Base-by-base conservation (phyloP, 2,888 invertebrate genomes). In the Stegana nigrithorax region DNA sequence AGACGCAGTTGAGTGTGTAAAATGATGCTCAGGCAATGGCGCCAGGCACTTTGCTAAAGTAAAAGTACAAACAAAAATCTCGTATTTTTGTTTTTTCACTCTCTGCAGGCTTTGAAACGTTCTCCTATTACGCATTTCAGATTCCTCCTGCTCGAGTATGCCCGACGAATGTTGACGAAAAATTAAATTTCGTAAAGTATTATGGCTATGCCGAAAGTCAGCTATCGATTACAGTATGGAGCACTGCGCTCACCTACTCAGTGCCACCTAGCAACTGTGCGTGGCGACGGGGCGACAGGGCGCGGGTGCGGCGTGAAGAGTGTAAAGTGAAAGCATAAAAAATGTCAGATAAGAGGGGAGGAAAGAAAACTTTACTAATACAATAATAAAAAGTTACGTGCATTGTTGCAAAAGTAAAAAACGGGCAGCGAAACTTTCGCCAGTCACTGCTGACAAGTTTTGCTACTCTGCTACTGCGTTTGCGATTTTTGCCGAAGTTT, bases 381-480 rank as follows among this genome's bases (percentile, higher is more conserved):
- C 32, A 53, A 53, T 53, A 53, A 53, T 29, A 29, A 53, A 53
- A 53, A 53, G 53, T 53, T 53, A 47, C 47, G 29, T 53, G 29
- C 17, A 17, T 29, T 53, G 29, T 53, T 51, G 27, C 14, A 26
- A 51, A 51, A 51, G 50, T 17, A 26, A 21, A 51, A 45, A 12
- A 25, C 26, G 10, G 7, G 4, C 14, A 19, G 29, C 7, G n/a
- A 29, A 53, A 53, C 29, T 53, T 53, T 53, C 29, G 32, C 2
- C 53, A 29, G 21, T 53, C 53, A 19, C 53, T 32, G 53, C 29
- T 29, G 53, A 53, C 53, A 53, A 32, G 5, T 36, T 8, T 36
- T 36, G 4, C 10, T 36, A n/a, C 14, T 36, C 3, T 36, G 4
- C 14, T 36, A 4, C 10, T 36, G 36, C 10, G 14, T 10, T 14